Base-by-base conservation (phyloP, 2,113 vertebrate species). In the Uria lomvia region DNA sequence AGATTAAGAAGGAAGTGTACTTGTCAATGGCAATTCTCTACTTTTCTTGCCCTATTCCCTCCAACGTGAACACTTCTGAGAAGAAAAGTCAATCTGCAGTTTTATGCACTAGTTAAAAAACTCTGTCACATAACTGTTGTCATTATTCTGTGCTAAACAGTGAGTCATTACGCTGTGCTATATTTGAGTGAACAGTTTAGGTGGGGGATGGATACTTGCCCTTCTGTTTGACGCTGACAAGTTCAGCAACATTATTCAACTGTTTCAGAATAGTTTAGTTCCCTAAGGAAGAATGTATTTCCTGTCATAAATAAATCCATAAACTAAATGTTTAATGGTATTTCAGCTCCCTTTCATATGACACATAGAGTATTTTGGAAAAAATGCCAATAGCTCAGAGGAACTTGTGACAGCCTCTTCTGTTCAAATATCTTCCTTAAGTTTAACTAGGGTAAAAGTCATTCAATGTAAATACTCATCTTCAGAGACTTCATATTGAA, bases 231-330 rank as follows among this genome's bases (percentile, higher is more conserved):
- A 73, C 86, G 73, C 66, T 94, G 84, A 89, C 81, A 96, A 92
- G 68, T 97, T 97, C 96, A 95, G 70, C 77, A 93, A 88, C 85
- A 60, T 59, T 86, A 62, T 92, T 95, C 42, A 88, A 43, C 81
- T 78, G 56, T 88, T 92, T 74, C 65, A 88, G 84, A 96, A 83
- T 56, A 92, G 73, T 86, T 96, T 87, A 43, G 56, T 94, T 95
- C 88, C 95, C 84, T 80, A 38, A 90, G 82, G 65, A 96, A 92
- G 62, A 94, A 96, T 95, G 94, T 40, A 67, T 94, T 96, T 93
- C 79, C 77, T 92, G 87, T 90, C 77, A 89, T 96, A 97, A 97
- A 95, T 93, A 94, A 95, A 93, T 89, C 83, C 58, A 76, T 88
- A 88, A 91, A 89, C 63, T 85, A 77, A 87, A 85, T 79, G 40